Base-by-base conservation (phyloP, 1,140 invertebrate species). In the Phthorimaea operculella region DNA sequence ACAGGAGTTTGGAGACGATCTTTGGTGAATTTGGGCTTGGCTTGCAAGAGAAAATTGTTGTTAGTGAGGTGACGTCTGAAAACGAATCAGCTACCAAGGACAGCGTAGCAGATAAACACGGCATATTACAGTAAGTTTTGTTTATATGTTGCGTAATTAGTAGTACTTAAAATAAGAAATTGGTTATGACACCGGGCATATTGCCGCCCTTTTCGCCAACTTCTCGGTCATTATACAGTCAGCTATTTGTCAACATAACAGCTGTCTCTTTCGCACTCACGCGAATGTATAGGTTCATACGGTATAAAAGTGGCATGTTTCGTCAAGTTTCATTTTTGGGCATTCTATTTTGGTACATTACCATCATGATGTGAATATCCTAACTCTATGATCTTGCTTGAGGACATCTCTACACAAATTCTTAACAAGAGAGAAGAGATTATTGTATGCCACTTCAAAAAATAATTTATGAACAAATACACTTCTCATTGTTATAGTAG, bases 311-410 rank as follows among this genome's bases (percentile, higher is more conserved):
- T 66, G 66, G 47, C 77, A 77, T 69, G 79, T 76, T 71, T 76
- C 69, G 57, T 63, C 66, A 70, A 64, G 64, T 77, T 78, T 79
- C 79, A 76, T 78, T 82, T 83, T 85, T 85, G 82, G 80, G 71
- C 82, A 85, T 81, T 79, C 82, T 85, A 85, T 85, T 85, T 85
- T 82, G 63, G 80, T 82, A 74, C 79, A 82, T 85, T 85, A 83
- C 82, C 82, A 82, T 82, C 78, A 82, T 68, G 68, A 76, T 79
- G 72, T 70, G 75, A 76, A 76, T 78, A 84, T 81, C 72, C 74
- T 73, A 81, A 82, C 44, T 47, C 14, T 47, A 17, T 42, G n/a
- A 9, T 47, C 44, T 16, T 14, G 44, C 16, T n/a, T 47, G 44
- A 47, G 44, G 44, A 47, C 44, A 47, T 16, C 44, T 47, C 44